Evolutionary conservation across 2,113 vertebrate genomes (phyloP), one percentile per base, ranked within the genome.

Genomic region (Fregetta grallaria): DNA sequence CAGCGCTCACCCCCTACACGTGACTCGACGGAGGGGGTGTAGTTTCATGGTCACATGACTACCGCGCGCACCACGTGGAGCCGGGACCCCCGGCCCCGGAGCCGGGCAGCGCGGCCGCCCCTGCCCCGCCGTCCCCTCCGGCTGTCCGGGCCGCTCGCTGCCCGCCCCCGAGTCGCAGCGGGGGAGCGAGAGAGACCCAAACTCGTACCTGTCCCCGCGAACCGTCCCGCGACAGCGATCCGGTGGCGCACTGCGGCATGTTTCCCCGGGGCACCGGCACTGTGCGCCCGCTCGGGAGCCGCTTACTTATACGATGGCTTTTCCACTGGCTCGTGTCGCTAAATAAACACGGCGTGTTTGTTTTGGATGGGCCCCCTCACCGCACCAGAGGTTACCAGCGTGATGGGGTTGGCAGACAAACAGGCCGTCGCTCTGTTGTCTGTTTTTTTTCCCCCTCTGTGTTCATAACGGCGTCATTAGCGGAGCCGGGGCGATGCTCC

Each of bases 31-130:
- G n/a, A 2, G 42, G 13, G 0, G 25, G 79, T 8, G 53, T 4
- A 50, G 8, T 0, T 0, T 0, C 0, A 0, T 0, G 2, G 21
- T 11, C 88, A 92, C 91, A 2, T 95, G 91, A 11, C 38, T 23
- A 5, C 55, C 10, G 29, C 62, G 29, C 36, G 3, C 34, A 3
- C 3, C 73, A 8, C 26, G 15, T 15, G 77, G 36, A 1, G 45
- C n/a, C 23, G 16, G 15, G 30, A 8, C 12, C 26, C 7, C 6
- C 6, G 32, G n/a, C n/a, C 25, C 13, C 19, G 52, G 38, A 6
- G 23, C 22, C 18, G 10, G 20, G 7, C 17, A 3, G 27, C 11
- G 14, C 11, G 3, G 70, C 3, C 34, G 1, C 19, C 30, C 7
- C 13, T 4, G 30, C 36, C 26, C 3, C 21, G 5, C n/a, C 3